Evolutionary conservation across 1,140 invertebrate species (phyloP), one percentile per base, ranked within the genome.

Genomic region (Archivesica marissinica): DNA sequence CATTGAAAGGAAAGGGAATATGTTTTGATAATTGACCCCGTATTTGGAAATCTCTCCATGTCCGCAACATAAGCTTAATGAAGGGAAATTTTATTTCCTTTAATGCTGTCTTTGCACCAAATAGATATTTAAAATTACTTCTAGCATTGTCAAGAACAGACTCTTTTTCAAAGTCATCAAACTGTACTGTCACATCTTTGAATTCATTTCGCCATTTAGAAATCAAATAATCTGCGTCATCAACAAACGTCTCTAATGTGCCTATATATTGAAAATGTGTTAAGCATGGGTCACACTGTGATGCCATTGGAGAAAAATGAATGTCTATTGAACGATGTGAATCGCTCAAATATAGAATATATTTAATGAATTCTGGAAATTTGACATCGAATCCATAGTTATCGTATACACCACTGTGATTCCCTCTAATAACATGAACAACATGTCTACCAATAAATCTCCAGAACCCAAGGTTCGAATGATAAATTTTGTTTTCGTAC

Each of bases 231-330:
- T 50, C 39, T 47, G 92, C 90, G 74, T 93, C 93, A 1, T 89
- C 74, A 9, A 88, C n/a, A 6, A 89, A 89, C 1, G 89, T 92
- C 78, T 93, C 93, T 30, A 93, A 76, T 79, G 93, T 92, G 2
- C 92, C 93, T 17, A 93, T 90, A 68, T 92, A 90, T 56, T 92
- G 88, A 83, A 92, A 93, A 15, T 87, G 80, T 15, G 93, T 85
- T n/a, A 77, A 30, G 72, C 93, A 93, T 4, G 92, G 91, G 15
- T 90, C 85, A 77, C 93, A 93, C 11, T 87, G 61, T 17, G 83
- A 85, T 87, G 88, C 89, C 83, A 91, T 91, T 0, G 91, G 92
- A 11, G 89, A 83, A 92, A 93, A 93, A 82, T 93, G 92, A 23
- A 89, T 87, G 77, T 92, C 88, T 44, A 74, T 80, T 11, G 33